A percentile compares a stretch with the other conserved stretches of the same genome.
These are phyloP conservation scores for Hylaeus anthracinus DNA, from an alignment of 1,140 invertebrate species.

Conservation along the genomic window DNA sequence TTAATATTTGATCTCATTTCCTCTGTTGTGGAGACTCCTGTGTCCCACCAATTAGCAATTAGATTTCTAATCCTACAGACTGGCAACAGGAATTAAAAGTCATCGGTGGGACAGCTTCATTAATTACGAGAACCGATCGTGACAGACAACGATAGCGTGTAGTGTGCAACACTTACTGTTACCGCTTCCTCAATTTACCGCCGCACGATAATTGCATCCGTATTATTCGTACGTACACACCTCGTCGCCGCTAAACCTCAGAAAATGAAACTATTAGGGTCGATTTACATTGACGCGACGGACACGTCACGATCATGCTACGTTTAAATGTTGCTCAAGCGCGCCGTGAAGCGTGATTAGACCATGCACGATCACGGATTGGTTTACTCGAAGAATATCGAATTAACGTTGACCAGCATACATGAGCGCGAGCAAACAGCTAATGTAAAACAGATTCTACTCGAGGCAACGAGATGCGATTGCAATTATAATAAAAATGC, in stretches of 20 bases:
- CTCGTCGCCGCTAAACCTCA: not conserved
- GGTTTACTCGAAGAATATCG: not conserved
- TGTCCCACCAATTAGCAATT: not conserved
- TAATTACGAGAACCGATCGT: conserved; percentile 1
- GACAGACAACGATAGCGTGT: conserved; percentile 1
- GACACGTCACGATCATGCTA: not conserved
- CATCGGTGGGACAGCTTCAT: not conserved
- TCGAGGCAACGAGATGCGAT: too few species aligned
- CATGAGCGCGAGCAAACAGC: not conserved
- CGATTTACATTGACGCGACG: conserved; percentile 7
- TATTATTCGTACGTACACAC: conserved; percentile 19
- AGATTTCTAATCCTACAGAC: not conserved
- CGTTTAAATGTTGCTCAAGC: not conserved
- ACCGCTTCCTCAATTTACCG: conserved; percentile 4
- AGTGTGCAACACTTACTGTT: conserved; percentile 1
- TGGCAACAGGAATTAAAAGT: not conserved
- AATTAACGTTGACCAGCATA: not conserved
- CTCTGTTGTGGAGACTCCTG: not conserved
- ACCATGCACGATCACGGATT: not conserved
- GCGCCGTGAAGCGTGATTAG: not conserved
- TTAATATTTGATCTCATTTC: not conserved
- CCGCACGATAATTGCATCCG: conserved; percentile 18
- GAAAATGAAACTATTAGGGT: conserved; percentile 28
- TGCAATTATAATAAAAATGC: not conserved
- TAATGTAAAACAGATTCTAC: too few species aligned